Percentiles rank a stretch among this genome's conserved stretches.
Evolutionary conservation across 1,140 invertebrate species (phyloP).

Genomic region (Formica selysi): DNA sequence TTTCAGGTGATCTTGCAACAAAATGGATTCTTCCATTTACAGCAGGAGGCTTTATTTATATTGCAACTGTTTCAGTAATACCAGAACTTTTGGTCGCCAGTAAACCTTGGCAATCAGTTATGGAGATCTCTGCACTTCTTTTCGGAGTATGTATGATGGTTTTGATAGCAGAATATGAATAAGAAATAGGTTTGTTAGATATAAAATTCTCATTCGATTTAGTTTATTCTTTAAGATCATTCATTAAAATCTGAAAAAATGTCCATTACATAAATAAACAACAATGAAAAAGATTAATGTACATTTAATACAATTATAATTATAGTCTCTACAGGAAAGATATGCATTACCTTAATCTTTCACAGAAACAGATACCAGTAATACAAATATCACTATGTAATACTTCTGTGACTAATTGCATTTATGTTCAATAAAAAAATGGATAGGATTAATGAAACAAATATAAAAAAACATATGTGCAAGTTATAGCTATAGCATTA

Average conservation of each 20-base stretch:
- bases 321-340: background rate
- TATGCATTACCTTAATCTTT: conserved; percentile 1
- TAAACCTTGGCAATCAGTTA: conserved; percentile 94
- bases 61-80: conserved; percentile 98
- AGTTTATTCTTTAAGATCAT: conserved; percentile 52
- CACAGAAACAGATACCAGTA: conserved; percentile 47
- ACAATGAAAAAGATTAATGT: conserved; percentile 15
- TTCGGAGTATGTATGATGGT: conserved; percentile 97
- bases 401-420: conserved; percentile 27
- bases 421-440: conserved; percentile 21
- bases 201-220: conserved; percentile 3
- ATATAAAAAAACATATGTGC: conserved; percentile 17
- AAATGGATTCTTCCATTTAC: conserved; percentile 97
- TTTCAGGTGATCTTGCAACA: conserved; percentile 91
- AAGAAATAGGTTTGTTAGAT: conserved; percentile 73
- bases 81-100: conserved; percentile 96
- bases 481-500: background rate
- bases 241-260: conserved; percentile 40
- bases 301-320: conserved; percentile 20
- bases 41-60: conserved; percentile 99
- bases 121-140: conserved; percentile 94
- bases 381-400: conserved; percentile 24
- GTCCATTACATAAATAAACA: background rate
- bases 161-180: conserved; percentile 95
- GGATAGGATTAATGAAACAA: background rate